These are phyloP conservation scores for Orcinus orca DNA, from an alignment of 2,113 vertebrate species.

Conservation along the genomic window DNA sequence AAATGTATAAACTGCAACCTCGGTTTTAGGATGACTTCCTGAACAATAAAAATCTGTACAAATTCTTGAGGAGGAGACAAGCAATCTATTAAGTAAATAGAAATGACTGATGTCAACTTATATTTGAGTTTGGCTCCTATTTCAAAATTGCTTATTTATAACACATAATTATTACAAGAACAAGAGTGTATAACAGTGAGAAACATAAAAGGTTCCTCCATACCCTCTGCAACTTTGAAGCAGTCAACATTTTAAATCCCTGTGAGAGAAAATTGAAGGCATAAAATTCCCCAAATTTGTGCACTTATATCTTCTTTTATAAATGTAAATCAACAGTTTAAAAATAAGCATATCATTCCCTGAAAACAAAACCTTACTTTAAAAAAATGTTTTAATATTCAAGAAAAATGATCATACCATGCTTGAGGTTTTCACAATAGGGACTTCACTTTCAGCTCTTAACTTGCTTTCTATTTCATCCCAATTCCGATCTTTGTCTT, in stretches of 20 bases:
- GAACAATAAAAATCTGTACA: not conserved
- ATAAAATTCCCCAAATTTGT: not conserved
- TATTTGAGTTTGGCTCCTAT: not conserved
- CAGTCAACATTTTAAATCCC: slow-evolving; percentile 15
- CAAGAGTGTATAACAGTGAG: not conserved
- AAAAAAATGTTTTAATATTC: not conserved
- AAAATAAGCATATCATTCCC: not conserved
- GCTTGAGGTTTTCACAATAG: slow-evolving; percentile 96
- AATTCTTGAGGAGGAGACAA: not conserved
- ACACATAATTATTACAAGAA: not conserved
- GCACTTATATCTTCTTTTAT: not conserved
- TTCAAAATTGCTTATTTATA: not conserved
- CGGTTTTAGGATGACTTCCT: not conserved
- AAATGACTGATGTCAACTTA: slow-evolving; percentile 10
- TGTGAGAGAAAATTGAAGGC: not conserved
- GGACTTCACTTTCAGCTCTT: slow-evolving; percentile 92
- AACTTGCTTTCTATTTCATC: slow-evolving; percentile 97
- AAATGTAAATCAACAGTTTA: not conserved
- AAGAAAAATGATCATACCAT: slow-evolving; percentile 86
- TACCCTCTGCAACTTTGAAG: not conserved
- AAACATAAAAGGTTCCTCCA: not conserved
- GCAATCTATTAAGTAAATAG: not conserved
- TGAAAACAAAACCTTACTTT: not conserved
- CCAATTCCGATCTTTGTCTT: slow-evolving; percentile 98
- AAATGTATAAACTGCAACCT: not conserved